Evolutionary conservation across 2,113 vertebrate species (phyloP).

Genomic region (Psephotus haematonotus): DNA sequence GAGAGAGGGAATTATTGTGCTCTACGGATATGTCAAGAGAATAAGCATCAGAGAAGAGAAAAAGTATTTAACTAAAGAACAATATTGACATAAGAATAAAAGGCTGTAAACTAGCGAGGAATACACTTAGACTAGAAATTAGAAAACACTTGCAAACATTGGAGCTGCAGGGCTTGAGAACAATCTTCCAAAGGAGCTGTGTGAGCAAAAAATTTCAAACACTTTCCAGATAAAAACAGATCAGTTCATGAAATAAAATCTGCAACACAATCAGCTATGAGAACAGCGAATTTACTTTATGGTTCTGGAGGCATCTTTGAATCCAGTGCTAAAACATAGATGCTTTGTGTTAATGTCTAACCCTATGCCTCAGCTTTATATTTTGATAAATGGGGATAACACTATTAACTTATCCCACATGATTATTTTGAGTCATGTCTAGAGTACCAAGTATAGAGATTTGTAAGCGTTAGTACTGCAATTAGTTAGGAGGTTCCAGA

Average conservation of each 20-base stretch:
- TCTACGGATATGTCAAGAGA: constrained; percentile 33
- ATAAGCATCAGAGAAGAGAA: constrained; percentile 6
- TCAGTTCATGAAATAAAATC: background rate
- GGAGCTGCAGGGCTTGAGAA: background rate
- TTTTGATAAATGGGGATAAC: background rate
- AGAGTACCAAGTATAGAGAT: background rate
- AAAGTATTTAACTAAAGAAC: constrained; percentile 28
- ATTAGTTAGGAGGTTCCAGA: background rate
- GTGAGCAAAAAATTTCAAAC: background rate
- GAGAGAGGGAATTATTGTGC: constrained; percentile 26
- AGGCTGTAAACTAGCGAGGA: background rate
- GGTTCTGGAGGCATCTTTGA: background rate
- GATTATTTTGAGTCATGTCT: background rate
- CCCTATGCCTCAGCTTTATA: background rate
- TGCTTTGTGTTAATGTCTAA: background rate
- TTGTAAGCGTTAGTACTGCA: background rate
- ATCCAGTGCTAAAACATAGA: background rate
- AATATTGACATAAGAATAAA: constrained; percentile 44
- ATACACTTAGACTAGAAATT: background rate
- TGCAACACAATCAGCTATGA: background rate
- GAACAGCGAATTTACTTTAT: background rate
- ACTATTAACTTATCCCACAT: background rate
- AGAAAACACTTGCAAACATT: background rate
- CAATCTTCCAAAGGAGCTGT: background rate
- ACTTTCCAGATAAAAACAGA: background rate